Percentiles rank a stretch among this genome's conserved stretches.
These are phyloP conservation scores for Aphis gossypii DNA, from an alignment of 1,140 invertebrate genomes.

Conservation along the genomic window DNA sequence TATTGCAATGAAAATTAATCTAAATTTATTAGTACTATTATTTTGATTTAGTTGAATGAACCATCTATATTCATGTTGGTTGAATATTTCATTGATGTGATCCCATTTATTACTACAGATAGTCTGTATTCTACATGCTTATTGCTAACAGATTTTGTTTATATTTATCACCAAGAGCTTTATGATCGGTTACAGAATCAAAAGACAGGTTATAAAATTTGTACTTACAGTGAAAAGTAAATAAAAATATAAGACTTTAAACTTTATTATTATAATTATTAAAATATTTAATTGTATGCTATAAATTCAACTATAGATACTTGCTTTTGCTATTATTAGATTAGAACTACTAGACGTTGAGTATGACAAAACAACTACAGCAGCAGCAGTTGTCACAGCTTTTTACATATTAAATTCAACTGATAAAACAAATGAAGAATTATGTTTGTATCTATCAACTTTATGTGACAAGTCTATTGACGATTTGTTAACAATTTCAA, in stretches of 20 bases:
- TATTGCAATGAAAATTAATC: not conserved
- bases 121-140: conserved; percentile 19
- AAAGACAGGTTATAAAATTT: not conserved
- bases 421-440: not conserved
- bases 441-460: conserved; percentile 21
- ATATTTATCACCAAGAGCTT: conserved; percentile 45
- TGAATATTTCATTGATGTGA: not conserved
- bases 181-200: not conserved
- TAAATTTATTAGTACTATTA: not conserved
- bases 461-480: conserved; percentile 27
- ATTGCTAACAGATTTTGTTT: conserved; percentile 29
- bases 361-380: conserved; percentile 35
- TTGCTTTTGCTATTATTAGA: not conserved
- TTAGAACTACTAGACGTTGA: not conserved
- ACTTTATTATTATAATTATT: not conserved
- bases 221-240: conserved; percentile 34
- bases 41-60: conserved; percentile 28
- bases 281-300: not conserved
- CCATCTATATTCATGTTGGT: conserved; percentile 32
- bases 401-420: conserved; percentile 27
- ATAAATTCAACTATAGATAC: not conserved
- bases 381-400: conserved; percentile 34
- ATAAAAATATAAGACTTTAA: not conserved
- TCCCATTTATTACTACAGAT: conserved; percentile 1
- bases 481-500: not conserved